phyloP scores from a whole-genome alignment of 2,888 invertebrate genomes.

The Thymelicus acteon region DNA sequence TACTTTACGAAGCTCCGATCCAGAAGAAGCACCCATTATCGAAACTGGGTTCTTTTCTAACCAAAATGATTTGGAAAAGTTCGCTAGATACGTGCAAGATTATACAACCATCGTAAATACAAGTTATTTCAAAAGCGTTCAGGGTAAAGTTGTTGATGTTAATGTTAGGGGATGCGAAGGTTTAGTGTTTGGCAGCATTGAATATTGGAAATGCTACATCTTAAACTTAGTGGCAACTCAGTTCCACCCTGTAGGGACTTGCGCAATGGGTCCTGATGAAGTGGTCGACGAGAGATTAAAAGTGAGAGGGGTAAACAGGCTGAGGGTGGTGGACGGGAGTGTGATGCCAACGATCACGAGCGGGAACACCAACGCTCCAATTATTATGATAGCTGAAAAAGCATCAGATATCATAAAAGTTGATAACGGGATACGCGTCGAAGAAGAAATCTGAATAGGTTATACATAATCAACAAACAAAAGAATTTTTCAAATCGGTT shows the following conservation, averaged over 20 bases:
- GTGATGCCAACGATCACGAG: slow-evolving; percentile 86
- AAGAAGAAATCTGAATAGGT: too few species aligned
- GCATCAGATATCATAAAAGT: slow-evolving; percentile 84
- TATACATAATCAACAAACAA: too few species aligned
- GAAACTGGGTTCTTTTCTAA: slow-evolving; percentile 54
- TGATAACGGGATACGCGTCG: slow-evolving; percentile 45
- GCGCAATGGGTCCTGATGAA: slow-evolving; percentile 60
- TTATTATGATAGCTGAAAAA: slow-evolving; percentile 87
- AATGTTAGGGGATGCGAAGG: slow-evolving; percentile 52
- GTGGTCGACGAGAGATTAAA: slow-evolving; percentile 61
- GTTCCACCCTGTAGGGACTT: slow-evolving; percentile 60
- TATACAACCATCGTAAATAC: slow-evolving; percentile 48
- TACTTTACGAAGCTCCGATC: slow-evolving; percentile 52
- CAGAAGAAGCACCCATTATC: slow-evolving; percentile 52
- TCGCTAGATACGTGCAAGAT: slow-evolving; percentile 48
- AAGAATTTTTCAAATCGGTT: too few species aligned
- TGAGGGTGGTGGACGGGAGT: slow-evolving; percentile 87
- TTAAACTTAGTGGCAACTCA: slow-evolving; percentile 54
- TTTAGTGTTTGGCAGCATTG: slow-evolving; percentile 51
- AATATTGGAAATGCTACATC: slow-evolving; percentile 64
- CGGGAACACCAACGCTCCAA: slow-evolving; percentile 86
- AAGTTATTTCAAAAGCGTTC: slow-evolving; percentile 45
- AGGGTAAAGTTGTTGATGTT: slow-evolving; percentile 47
- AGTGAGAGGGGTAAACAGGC: slow-evolving; percentile 81
- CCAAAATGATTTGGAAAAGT: slow-evolving; percentile 48